Base-by-base conservation (phyloP, 2,888 invertebrate species). In the Agrilus biguttatus region DNA sequence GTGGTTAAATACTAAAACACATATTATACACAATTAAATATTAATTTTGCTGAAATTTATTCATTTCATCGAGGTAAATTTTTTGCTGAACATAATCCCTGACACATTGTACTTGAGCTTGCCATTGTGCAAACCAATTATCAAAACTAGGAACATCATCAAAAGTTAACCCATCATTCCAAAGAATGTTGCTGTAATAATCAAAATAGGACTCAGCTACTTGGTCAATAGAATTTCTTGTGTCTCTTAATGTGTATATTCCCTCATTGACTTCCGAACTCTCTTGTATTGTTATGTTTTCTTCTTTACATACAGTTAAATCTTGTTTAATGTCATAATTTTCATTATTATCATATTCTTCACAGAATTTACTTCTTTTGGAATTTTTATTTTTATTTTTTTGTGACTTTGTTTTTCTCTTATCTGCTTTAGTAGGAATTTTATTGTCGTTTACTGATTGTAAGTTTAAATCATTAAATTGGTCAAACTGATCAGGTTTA, bases 61-160 rank as follows among this genome's bases (percentile, higher is more conserved):
- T 54, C 63, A 65, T 62, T 54, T 65, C 63, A 21, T 57, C 50
- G 2, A 63, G 39, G 50, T 63, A 65, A 46, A 66, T 55, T 51
- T 62, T 61, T 49, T 63, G 63, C 46, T 62, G 62, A 2, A 65
- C 54, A 52, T 57, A 65, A 48, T 60, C 56, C 40, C 63, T 52
- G 14, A 64, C 55, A 5, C 51, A 45, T 33, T 48, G 46, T n/a
- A 66, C 47, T 41, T 62, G 57, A n/a, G 51, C 44, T 47, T 62
- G 61, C 63, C 63, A 66, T 14, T 60, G 48, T 33, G 42, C 45
- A 47, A 58, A 65, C 58, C 58, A 63, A n/a, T 49, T 42, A 40
- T 62, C 56, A 52, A 63, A 65, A 42, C 49, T 50, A 14, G 48
- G 46, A 5, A 56, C 54, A 45, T 48, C 51, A 34, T 57, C 53